phyloP scores from a whole-genome alignment of 1,140 invertebrate species.

The Andricus grossulariae region DNA sequence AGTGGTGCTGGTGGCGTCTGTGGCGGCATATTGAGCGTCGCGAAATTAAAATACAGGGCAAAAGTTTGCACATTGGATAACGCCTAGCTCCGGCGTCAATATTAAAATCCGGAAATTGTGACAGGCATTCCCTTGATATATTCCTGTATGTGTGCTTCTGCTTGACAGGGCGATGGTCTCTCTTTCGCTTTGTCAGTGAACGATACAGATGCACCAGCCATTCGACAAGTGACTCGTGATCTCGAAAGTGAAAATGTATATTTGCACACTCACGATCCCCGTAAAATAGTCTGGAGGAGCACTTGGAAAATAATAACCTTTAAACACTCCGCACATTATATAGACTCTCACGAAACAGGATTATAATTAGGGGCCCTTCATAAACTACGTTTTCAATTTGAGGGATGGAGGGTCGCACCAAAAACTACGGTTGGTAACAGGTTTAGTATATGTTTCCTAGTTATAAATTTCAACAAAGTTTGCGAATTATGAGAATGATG shows the following conservation, averaged over 20 bases:
- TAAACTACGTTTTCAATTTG: too few relatives aligned
- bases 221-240: background rate
- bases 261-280: background rate
- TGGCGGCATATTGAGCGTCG: conserved; percentile 59
- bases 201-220: background rate
- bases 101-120: conserved; percentile 64
- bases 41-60: conserved; percentile 69
- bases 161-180: conserved; percentile 3
- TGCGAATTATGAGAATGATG: too few relatives aligned
- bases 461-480: too few relatives aligned
- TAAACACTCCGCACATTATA: background rate
- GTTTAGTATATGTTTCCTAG: too few relatives aligned
- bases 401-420: too few relatives aligned
- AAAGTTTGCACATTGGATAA: conserved; percentile 71
- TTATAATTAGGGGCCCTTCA: too few relatives aligned
- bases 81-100: conserved; percentile 60
- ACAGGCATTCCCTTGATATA: conserved; percentile 44
- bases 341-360: too few relatives aligned
- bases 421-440: too few relatives aligned
- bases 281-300: background rate
- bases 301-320: background rate
- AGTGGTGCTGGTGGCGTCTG: conserved; percentile 28
- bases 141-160: conserved; percentile 4
- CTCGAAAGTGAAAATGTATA: background rate
- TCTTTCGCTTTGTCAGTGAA: background rate